phyloP scores from a whole-genome alignment of 1,140 invertebrate genomes.

The Aplysia californica region DNA sequence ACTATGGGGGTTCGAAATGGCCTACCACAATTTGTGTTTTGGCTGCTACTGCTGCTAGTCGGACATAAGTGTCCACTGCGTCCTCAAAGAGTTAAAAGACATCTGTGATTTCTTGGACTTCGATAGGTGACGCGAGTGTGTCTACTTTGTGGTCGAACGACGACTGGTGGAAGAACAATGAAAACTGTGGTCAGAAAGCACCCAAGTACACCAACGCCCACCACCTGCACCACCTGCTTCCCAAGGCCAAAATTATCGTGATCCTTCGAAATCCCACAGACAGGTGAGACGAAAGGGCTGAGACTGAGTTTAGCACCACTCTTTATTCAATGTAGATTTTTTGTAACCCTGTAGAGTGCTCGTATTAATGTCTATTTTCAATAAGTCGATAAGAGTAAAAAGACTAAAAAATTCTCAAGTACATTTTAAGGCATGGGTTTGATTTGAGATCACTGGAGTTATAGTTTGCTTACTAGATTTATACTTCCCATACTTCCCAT shows the following conservation, averaged over 20 bases:
- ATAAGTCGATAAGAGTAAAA: no score
- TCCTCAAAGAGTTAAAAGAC: no score
- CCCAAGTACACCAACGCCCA: constrained; percentile 51
- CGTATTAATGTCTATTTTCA: no score
- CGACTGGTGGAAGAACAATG: constrained; percentile 53
- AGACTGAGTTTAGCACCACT: no score
- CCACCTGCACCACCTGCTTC: constrained; percentile 52
- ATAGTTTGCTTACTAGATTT: no score
- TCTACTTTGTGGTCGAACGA: constrained; percentile 60
- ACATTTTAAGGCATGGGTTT: no score
- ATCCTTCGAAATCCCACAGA: constrained; percentile 56
- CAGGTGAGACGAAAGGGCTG: constrained; percentile 54
- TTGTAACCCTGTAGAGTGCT: no score
- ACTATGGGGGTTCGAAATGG: background rate
- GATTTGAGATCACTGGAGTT: no score
- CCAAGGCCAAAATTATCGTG: constrained; percentile 53
- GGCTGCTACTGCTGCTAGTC: background rate
- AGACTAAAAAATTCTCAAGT: no score
- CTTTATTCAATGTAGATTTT: no score
- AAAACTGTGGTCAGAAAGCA: constrained; percentile 46
- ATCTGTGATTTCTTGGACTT: background rate
- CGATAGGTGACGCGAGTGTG: constrained; percentile 56
- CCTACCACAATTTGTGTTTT: background rate
- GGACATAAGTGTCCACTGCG: background rate
- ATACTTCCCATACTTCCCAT: no score